A percentile compares a stretch with the other conserved stretches of the same genome.
Evolutionary conservation across 2,888 invertebrate genomes (phyloP).

Genomic region (Caenorhabditis sp.): DNA sequence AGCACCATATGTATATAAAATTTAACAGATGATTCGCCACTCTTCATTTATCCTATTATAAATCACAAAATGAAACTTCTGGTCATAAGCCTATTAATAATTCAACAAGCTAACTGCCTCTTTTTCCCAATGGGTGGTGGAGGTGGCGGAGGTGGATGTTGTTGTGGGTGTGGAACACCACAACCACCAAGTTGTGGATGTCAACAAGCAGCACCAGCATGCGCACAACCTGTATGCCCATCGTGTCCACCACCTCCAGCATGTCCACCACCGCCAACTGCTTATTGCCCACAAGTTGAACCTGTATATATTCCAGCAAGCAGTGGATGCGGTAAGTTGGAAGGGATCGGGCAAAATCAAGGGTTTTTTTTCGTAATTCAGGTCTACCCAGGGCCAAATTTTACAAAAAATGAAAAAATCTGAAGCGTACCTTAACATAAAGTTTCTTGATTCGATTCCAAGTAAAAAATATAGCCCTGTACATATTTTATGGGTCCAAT

Average conservation of each 20-base stretch:
- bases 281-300: slow-evolving; percentile 49
- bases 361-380: neutral
- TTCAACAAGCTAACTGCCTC: slow-evolving; percentile 15
- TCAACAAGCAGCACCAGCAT: slow-evolving; percentile 17
- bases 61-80: slow-evolving; percentile 12
- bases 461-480: too few relatives aligned
- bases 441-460: too few relatives aligned
- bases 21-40: neutral
- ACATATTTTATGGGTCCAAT: too few relatives aligned
- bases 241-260: slow-evolving; percentile 45
- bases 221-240: slow-evolving; percentile 38
- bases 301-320: slow-evolving; percentile 30
- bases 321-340: slow-evolving; percentile 14
- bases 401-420: too few relatives aligned
- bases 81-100: slow-evolving; percentile 5
- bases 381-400: too few relatives aligned
- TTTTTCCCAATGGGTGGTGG: slow-evolving; percentile 44
- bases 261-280: slow-evolving; percentile 50
- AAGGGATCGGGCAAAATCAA: too few relatives aligned
- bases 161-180: slow-evolving; percentile 54
- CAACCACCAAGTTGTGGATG: slow-evolving; percentile 53
- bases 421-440: too few relatives aligned
- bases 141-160: slow-evolving; percentile 49
- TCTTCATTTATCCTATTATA: slow-evolving; percentile 5
- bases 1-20: neutral